Conservation (phyloP, 2,888 invertebrate species). For the Tachina fera region DNA sequence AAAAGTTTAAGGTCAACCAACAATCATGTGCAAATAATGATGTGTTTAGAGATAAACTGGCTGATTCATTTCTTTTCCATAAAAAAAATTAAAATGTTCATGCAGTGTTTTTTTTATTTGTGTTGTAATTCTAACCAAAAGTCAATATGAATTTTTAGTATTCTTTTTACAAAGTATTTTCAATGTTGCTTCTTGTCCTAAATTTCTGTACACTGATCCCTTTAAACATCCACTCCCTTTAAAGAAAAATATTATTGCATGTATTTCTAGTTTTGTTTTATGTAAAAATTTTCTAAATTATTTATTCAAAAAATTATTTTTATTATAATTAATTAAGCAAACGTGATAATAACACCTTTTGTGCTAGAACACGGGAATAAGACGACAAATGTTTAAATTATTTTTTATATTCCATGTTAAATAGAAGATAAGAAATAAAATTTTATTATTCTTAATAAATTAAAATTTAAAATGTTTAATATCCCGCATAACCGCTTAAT, state of each 20-base stretch:
- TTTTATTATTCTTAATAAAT: too few species aligned
- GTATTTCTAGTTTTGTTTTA: too few species aligned
- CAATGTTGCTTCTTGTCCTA: background rate
- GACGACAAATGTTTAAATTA: constrained; percentile 40
- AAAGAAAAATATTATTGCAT: background rate
- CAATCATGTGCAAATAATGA: constrained; percentile 30
- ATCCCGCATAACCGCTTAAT: too few species aligned
- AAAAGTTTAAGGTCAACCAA: constrained; percentile 63
- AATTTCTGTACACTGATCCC: background rate
- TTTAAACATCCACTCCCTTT: background rate
- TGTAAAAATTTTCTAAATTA: constrained; percentile 19
- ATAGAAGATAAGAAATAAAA: too few species aligned
- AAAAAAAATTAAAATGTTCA: background rate
- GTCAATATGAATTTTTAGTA: background rate
- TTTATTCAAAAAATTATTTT: constrained; percentile 27
- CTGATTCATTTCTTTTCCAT: background rate
- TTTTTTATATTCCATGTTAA: too few species aligned
- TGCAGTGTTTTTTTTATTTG: background rate
- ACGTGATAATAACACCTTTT: constrained; percentile 68
- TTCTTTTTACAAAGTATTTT: background rate
- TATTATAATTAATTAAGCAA: constrained; percentile 62
- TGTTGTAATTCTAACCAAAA: background rate
- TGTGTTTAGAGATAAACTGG: constrained; percentile 36
- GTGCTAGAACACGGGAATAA: constrained; percentile 42
- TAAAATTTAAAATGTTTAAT: too few species aligned